These are phyloP conservation scores for Columbina picui DNA, from an alignment of 2,113 vertebrate species.

Conservation along the genomic window DNA sequence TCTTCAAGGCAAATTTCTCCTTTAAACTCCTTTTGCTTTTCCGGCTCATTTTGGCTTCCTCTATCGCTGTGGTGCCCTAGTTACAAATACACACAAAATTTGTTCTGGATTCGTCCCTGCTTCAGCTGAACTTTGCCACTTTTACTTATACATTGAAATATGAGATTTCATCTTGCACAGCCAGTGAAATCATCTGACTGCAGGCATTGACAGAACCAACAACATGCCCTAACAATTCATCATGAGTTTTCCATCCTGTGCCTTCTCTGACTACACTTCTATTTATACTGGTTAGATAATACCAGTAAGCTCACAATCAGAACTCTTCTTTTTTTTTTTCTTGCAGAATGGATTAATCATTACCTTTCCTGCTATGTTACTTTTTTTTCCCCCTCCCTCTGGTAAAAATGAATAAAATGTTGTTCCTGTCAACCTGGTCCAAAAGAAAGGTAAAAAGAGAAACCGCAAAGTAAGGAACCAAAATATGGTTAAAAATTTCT, in stretches of 20 bases:
- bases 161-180: conserved; percentile 49
- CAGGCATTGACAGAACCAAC: conserved; percentile 51
- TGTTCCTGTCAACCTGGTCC: neutral
- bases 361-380: conserved; percentile 51
- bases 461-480: conserved; percentile 31
- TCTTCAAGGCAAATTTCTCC: conserved; percentile 84
- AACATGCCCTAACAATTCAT: conserved; percentile 66
- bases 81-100: conserved; percentile 48
- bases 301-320: conserved; percentile 14
- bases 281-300: conserved; percentile 61
- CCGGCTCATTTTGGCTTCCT: conserved; percentile 76
- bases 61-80: conserved; percentile 45
- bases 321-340: neutral
- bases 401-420: neutral
- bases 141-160: conserved; percentile 64
- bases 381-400: neutral
- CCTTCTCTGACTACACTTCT: conserved; percentile 7
- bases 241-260: conserved; percentile 45
- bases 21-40: conserved; percentile 77
- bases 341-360: conserved; percentile 68
- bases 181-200: conserved; percentile 51
- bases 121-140: conserved; percentile 69
- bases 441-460: conserved; percentile 41
- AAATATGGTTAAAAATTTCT: conserved; percentile 25
- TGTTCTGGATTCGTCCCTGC: conserved; percentile 34